Conservation (phyloP, 2,113 vertebrate genomes). For the Cromileptes altivelis region DNA sequence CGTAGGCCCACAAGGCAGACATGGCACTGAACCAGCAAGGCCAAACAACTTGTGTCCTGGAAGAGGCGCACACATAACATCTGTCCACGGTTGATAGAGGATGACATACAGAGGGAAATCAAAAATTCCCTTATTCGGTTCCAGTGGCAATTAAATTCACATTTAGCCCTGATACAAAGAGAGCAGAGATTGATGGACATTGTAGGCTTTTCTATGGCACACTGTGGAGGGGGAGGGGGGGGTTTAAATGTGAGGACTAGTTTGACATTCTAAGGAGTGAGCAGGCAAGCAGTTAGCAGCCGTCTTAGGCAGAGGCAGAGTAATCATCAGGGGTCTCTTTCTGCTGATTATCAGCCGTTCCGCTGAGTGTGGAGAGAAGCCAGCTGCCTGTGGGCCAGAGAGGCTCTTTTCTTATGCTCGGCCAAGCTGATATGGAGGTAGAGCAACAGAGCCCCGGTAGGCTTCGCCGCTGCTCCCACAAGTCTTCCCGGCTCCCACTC, state of each 20-base stretch:
- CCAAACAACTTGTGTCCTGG: conserved; percentile 41
- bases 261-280: conserved; percentile 71
- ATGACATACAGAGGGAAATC: conserved; percentile 67
- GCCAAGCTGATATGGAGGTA: conserved; percentile 73
- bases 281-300: conserved; percentile 69
- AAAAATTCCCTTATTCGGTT: conserved; percentile 54
- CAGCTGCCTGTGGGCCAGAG: conserved; percentile 76
- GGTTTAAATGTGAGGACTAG: conserved; percentile 45
- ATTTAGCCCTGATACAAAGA: conserved; percentile 71
- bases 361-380: conserved; percentile 75
- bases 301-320: conserved; percentile 66
- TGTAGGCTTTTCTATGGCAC: conserved; percentile 33
- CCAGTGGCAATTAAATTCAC: conserved; percentile 81
- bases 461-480: conserved; percentile 33
- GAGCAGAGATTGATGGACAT: conserved; percentile 72
- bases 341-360: conserved; percentile 79
- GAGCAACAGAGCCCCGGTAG: conserved; percentile 50
- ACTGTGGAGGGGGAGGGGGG: conserved; percentile 5
- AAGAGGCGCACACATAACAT: conserved; percentile 34
- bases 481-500: conserved; percentile 34
- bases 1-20: conserved; percentile 30
- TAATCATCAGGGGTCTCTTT: conserved; percentile 80
- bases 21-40: conserved; percentile 1
- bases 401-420: conserved; percentile 65
- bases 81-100: conserved; percentile 72